A percentile compares a stretch with the other conserved stretches of the same genome.
phyloP scores from a whole-genome alignment of 2,888 invertebrate genomes.

The Tineola bisselliella region DNA sequence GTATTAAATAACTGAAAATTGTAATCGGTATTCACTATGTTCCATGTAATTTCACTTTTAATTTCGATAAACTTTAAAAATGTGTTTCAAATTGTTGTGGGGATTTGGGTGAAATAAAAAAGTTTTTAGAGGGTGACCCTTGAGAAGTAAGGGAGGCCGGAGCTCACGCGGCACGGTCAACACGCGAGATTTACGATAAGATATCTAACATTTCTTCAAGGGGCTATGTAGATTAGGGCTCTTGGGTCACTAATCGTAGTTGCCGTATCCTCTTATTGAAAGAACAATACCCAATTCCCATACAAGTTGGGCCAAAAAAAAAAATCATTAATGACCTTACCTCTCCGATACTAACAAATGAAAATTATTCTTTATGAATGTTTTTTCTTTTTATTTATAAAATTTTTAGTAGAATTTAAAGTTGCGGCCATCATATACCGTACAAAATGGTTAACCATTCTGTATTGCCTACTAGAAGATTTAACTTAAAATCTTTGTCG shows the following conservation, averaged over 20 bases:
- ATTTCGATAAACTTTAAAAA: background rate
- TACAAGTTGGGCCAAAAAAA: too few relatives aligned
- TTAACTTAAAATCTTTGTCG: too few relatives aligned
- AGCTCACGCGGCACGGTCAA: slow-evolving; percentile 18
- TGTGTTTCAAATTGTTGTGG: background rate
- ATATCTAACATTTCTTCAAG: slow-evolving; percentile 4
- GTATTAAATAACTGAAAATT: background rate
- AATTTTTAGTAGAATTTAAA: too few relatives aligned
- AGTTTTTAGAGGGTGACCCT: slow-evolving; percentile 24
- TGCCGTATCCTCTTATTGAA: background rate
- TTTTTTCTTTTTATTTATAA: too few relatives aligned
- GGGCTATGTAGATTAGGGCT: background rate
- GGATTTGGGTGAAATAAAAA: slow-evolving; percentile 1
- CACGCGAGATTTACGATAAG: slow-evolving; percentile 12
- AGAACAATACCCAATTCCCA: too few relatives aligned
- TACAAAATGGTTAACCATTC: too few relatives aligned
- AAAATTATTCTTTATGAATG: too few relatives aligned
- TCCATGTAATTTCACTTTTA: background rate
- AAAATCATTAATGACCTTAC: too few relatives aligned
- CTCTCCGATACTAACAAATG: too few relatives aligned
- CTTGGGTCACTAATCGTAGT: background rate
- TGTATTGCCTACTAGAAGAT: too few relatives aligned
- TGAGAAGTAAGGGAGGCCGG: slow-evolving; percentile 32
- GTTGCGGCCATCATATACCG: too few relatives aligned
- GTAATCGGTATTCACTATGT: background rate